These are phyloP conservation scores for Candoia aspera DNA, from an alignment of 2,113 vertebrate species.

Conservation along the genomic window DNA sequence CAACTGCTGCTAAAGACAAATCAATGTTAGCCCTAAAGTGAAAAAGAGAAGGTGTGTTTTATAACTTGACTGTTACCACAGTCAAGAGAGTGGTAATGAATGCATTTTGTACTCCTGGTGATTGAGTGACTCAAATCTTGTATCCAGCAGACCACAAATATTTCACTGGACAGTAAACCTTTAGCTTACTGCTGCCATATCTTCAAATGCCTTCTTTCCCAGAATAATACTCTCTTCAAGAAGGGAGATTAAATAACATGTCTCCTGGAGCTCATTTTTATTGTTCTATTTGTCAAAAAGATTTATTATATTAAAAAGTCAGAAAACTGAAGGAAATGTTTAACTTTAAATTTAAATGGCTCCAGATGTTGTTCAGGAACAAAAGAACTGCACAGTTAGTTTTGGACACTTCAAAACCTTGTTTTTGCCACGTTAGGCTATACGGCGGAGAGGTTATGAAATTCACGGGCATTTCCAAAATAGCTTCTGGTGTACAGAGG, in stretches of 20 bases:
- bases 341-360: no score
- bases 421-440: not conserved
- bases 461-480: not conserved
- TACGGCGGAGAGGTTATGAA: not conserved
- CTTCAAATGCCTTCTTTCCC: not conserved
- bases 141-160: not conserved
- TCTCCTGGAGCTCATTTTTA: not conserved
- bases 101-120: not conserved
- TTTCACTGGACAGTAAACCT: not conserved
- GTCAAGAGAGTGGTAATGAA: not conserved
- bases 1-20: not conserved
- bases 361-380: not conserved
- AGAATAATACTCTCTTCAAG: not conserved
- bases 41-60: not conserved
- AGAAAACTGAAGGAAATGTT: not conserved
- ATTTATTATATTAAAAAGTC: not conserved
- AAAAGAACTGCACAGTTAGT: slow-evolving; percentile 16
- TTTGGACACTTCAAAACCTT: not conserved
- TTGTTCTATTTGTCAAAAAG: not conserved
- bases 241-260: not conserved
- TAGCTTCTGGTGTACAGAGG: not conserved
- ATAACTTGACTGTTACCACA: not conserved
- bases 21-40: not conserved
- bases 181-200: not conserved
- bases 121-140: not conserved